A percentile compares a stretch with the other conserved stretches of the same genome.
These are phyloP conservation scores for Serripes groenlandicus DNA, from an alignment of 2,888 invertebrate species.

Conservation along the genomic window DNA sequence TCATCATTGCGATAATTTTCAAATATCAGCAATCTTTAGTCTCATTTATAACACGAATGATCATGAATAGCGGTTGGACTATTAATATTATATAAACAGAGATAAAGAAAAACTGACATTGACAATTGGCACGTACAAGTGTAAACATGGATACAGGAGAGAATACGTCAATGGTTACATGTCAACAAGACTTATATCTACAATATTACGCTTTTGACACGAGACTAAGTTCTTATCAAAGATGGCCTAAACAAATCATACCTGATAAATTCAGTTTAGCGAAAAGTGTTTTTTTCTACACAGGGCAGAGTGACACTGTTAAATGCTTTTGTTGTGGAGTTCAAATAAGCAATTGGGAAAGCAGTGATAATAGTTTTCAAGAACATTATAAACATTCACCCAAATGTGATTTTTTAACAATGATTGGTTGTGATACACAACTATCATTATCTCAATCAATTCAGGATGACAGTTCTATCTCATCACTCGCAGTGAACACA, in stretches of 20 bases:
- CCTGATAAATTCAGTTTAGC: slow-evolving; percentile 18
- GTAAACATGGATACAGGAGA: too few relatives aligned
- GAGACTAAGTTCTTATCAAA: slow-evolving; percentile 5
- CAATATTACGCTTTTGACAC: not conserved
- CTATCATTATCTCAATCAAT: too few relatives aligned
- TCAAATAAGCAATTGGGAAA: not conserved
- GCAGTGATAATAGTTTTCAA: slow-evolving; percentile 8
- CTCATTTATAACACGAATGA: too few relatives aligned
- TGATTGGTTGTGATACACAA: not conserved
- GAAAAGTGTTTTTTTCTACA: slow-evolving; percentile 10
- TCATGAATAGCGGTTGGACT: too few relatives aligned
- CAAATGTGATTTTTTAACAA: not conserved
- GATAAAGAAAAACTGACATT: too few relatives aligned
- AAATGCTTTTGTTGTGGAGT: slow-evolving; percentile 2
- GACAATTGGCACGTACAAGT: too few relatives aligned
- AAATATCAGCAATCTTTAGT: too few relatives aligned
- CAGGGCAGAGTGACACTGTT: slow-evolving; percentile 17
- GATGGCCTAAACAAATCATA: slow-evolving; percentile 19
- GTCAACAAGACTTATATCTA: not conserved
- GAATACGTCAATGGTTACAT: not conserved
- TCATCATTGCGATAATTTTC: too few relatives aligned
- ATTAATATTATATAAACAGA: too few relatives aligned
- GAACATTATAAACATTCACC: slow-evolving; percentile 28
- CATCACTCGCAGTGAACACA: not conserved
- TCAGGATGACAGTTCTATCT: not conserved